Evolutionary conservation across 2,888 invertebrate species (phyloP), one percentile per base, ranked within the genome.

Genomic region (Lathronympha strigana): DNA sequence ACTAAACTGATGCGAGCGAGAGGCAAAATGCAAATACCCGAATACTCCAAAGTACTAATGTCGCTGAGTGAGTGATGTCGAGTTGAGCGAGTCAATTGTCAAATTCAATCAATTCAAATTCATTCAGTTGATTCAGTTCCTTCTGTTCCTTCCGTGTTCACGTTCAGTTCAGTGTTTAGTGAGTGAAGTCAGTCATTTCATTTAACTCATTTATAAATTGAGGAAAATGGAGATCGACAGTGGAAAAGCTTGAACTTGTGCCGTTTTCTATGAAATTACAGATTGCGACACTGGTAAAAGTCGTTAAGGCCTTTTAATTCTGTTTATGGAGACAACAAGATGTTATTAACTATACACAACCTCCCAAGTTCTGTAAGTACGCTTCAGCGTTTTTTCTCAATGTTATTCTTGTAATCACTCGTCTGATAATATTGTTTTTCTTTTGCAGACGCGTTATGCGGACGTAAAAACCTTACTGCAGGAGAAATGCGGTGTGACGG

Each of bases 381-480:
- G 5, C 1, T 21, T 11, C 15, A 4, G 0, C 9, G n/a, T 21
- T 53, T 4, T 17, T 15, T 17, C 3, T 17, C 13, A 11, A 15
- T 21, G 8, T 53, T 23, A 21, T 21, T 53, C 8, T 21, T 9
- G 17, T 13, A 17, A 11, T 9, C 23, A 9, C n/a, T 2, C 13
- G 5, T 28, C 28, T 1, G 9, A 1, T 19, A 11, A 43, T 19
- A 15, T 49, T 17, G 25, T 28, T 47, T 36, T 51, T 33, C 38
- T 38, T 54, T 69, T 68, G 6, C 67, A 75, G 83, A 73, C 68
- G 6, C 73, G 73, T 25, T 82, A 79, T 47, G 4, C n/a, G 1
- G 81, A 83, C 38, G 68, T 84, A 2, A 83, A 80, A 58, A 23
- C 67, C 1, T 57, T 84, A 17, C 71, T 84, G 50, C 61, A 70